A percentile compares a stretch with the other conserved stretches of the same genome.
phyloP scores from a whole-genome alignment of 2,888 invertebrate genomes.

The Drosophila meridiana region DNA sequence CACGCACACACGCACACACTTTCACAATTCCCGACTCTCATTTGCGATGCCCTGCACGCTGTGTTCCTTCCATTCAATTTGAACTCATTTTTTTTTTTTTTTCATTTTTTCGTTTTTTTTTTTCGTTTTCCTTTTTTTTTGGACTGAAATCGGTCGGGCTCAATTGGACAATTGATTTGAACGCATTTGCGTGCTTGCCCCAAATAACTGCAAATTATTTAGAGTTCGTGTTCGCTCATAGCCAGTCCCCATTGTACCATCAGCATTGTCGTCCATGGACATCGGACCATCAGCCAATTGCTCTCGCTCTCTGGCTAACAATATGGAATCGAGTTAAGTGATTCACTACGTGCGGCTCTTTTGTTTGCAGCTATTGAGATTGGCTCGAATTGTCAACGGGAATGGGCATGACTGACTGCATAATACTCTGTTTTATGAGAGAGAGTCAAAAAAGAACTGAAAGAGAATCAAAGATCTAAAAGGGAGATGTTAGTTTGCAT shows the following conservation, averaged over 20 bases:
- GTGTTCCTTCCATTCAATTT: constrained; percentile 76
- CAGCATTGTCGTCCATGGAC: constrained; percentile 40
- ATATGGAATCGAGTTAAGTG: constrained; percentile 74
- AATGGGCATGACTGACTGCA: background rate
- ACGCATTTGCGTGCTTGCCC: constrained; percentile 82
- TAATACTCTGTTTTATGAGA: background rate
- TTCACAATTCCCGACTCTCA: constrained; percentile 58
- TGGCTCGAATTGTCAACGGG: constrained; percentile 18
- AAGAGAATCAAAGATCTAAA: too few species aligned
- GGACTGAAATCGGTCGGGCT: constrained; percentile 59
- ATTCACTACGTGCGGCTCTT: constrained; percentile 73
- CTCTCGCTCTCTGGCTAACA: constrained; percentile 14
- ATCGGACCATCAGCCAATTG: constrained; percentile 29
- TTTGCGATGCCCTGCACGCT: constrained; percentile 81
- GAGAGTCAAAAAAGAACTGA: background rate
- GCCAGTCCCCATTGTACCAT: constrained; percentile 61
- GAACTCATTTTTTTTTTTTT: constrained; percentile 59
- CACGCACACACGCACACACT: constrained; percentile 3
- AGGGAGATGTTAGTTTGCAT: too few species aligned
- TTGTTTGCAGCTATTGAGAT: constrained; percentile 14
- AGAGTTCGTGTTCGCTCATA: constrained; percentile 34
- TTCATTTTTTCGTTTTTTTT: background rate
- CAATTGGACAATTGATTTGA: constrained; percentile 83
- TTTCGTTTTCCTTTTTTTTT: constrained; percentile 18
- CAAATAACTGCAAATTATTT: constrained; percentile 79